Percentiles rank a stretch among this genome's conserved stretches.
phyloP scores from a whole-genome alignment of 2,797 vertebrate genomes.

The Tenualosa ilisha region DNA sequence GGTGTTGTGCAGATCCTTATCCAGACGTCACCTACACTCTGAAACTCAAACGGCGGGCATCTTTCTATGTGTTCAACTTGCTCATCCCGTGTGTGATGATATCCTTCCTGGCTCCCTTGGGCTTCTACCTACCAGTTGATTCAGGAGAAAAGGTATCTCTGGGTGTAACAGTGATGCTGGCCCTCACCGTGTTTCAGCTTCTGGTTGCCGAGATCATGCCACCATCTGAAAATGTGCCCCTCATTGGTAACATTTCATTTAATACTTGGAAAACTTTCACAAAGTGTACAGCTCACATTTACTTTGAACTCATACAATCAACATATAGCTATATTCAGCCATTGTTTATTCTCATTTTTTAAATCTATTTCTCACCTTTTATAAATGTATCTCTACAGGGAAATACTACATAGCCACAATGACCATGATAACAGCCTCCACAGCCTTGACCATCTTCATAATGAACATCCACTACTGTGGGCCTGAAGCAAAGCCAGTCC shows the following conservation, averaged over 20 bases:
- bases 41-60: conserved; percentile 82
- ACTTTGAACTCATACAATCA: not conserved
- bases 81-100: conserved; percentile 92
- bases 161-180: conserved; percentile 90
- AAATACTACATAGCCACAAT: conserved; percentile 96
- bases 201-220: conserved; percentile 95
- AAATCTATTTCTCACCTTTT: not conserved
- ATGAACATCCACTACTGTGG: conserved; percentile 93
- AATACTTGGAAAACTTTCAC: not conserved
- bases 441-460: conserved; percentile 90
- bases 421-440: conserved; percentile 93
- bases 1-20: conserved; percentile 93
- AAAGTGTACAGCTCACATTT: not conserved
- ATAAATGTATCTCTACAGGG: conserved; percentile 66
- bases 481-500: conserved; percentile 83
- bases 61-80: conserved; percentile 91
- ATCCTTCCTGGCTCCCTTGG: conserved; percentile 88
- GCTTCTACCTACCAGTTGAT: conserved; percentile 90
- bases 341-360: not conserved
- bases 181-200: conserved; percentile 92
- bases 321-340: too few species aligned
- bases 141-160: conserved; percentile 92
- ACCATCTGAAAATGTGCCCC: conserved; percentile 87
- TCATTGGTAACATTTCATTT: conserved; percentile 80
- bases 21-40: conserved; percentile 90